Conservation (phyloP, 2,113 vertebrate genomes). For the Kryptolebias marmoratus region DNA sequence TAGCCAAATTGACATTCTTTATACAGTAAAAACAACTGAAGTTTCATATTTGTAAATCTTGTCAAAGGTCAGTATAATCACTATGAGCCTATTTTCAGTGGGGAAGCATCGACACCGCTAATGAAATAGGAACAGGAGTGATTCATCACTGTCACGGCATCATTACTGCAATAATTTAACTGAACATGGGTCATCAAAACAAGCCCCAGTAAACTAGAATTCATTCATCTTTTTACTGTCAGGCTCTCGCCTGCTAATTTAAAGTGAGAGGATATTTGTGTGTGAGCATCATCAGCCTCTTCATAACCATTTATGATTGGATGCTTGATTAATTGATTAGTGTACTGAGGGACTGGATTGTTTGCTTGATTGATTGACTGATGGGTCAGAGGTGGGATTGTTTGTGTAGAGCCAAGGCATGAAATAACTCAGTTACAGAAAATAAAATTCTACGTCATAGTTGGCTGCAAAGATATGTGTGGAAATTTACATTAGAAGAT, state of each 20-base stretch:
- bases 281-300: conserved; percentile 42
- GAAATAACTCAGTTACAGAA: neutral
- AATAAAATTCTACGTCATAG: neutral
- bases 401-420: conserved; percentile 18
- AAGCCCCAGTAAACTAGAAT: conserved; percentile 59
- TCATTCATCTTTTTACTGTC: conserved; percentile 63
- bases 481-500: neutral
- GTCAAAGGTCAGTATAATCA: conserved; percentile 27
- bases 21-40: neutral
- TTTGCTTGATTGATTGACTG: conserved; percentile 60
- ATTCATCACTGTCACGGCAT: conserved; percentile 68
- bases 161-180: conserved; percentile 75
- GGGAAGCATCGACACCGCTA: conserved; percentile 61
- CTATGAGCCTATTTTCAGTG: conserved; percentile 32
- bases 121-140: conserved; percentile 55
- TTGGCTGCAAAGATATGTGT: neutral
- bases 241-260: conserved; percentile 53
- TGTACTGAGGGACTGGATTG: conserved; percentile 39
- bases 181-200: conserved; percentile 68
- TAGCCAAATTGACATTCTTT: neutral
- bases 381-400: conserved; percentile 18
- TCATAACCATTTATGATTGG: conserved; percentile 51
- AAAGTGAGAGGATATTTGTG: conserved; percentile 49
- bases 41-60: conserved; percentile 16
- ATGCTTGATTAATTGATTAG: conserved; percentile 61